phyloP scores from a whole-genome alignment of 2,113 vertebrate genomes.

The Heteronetta atricapilla region DNA sequence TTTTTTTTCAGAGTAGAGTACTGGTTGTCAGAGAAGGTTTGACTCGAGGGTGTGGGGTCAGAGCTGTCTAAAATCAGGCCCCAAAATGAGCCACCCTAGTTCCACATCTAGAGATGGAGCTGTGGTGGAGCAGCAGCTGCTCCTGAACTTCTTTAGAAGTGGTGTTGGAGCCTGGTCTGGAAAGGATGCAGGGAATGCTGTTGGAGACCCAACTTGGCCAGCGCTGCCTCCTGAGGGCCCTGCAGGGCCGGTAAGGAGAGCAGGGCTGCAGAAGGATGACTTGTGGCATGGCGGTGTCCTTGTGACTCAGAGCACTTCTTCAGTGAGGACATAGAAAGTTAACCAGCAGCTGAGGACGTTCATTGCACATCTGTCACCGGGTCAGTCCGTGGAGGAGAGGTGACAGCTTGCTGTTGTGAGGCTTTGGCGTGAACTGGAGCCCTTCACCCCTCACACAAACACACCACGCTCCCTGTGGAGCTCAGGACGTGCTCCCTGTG shows the following conservation, averaged over 20 bases:
- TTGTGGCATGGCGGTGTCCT: too few species aligned
- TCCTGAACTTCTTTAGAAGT: neutral
- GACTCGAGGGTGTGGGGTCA: neutral
- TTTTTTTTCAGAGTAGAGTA: accelerated
- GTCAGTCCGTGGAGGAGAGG: neutral
- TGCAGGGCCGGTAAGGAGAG: neutral
- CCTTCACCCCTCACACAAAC: neutral
- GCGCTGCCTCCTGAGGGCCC: neutral
- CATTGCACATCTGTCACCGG: neutral
- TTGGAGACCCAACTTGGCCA: neutral
- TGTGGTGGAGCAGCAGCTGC: neutral
- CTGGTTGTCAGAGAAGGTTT: neutral
- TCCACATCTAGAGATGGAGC: neutral
- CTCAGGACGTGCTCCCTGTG: too few species aligned
- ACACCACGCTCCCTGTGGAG: neutral
- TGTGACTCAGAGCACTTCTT: neutral
- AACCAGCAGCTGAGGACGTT: neutral
- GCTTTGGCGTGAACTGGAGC: neutral
- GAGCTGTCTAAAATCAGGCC: neutral
- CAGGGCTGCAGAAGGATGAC: neutral
- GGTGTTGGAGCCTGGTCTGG: too few species aligned
- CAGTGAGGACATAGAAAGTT: neutral
- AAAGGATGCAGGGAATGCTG: neutral
- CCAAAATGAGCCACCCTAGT: neutral
- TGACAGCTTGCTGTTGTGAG: neutral